Evolutionary conservation across 2,888 invertebrate species (phyloP).

Genomic region (Habrosyne pyritoides): DNA sequence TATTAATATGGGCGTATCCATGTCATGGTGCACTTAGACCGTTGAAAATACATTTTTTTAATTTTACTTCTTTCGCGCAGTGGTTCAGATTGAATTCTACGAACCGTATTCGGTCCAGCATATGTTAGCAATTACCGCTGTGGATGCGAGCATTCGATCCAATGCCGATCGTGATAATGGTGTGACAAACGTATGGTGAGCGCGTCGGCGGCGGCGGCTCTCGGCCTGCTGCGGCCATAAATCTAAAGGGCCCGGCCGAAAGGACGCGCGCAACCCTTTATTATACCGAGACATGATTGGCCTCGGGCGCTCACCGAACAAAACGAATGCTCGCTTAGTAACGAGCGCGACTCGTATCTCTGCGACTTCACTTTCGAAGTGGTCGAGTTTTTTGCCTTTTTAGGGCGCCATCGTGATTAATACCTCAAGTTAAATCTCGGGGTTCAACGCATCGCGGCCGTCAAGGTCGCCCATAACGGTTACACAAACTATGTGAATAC

Average conservation of each 20-base stretch:
- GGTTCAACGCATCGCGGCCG: constrained; percentile 54
- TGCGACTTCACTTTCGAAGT: constrained; percentile 60
- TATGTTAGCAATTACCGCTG: constrained; percentile 58
- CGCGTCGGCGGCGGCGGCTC: constrained; percentile 62
- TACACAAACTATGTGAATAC: constrained; percentile 27
- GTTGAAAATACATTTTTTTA: constrained; percentile 55
- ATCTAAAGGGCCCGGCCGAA: constrained; percentile 66
- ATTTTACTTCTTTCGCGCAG: constrained; percentile 34
- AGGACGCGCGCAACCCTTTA: constrained; percentile 77
- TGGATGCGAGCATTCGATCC: constrained; percentile 42
- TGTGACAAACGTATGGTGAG: constrained; percentile 71
- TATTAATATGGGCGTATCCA: constrained; percentile 66
- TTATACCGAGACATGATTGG: constrained; percentile 80
- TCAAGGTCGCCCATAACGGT: constrained; percentile 49
- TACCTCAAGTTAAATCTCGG: constrained; percentile 32
- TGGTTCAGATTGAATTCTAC: constrained; percentile 21
- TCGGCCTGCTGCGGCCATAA: constrained; percentile 59
- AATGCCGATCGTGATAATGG: constrained; percentile 58
- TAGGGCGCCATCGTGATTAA: constrained; percentile 32
- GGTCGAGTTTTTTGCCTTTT: constrained; percentile 54
- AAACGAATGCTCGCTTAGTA: constrained; percentile 71
- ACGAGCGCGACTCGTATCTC: constrained; percentile 62
- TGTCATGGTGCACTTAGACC: constrained; percentile 62
- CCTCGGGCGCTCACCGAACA: constrained; percentile 71
- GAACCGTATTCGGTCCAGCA: constrained; percentile 30